A percentile compares a stretch with the other conserved stretches of the same genome.
phyloP scores from a whole-genome alignment of 2,113 vertebrate species.

The Oceanites oceanicus region DNA sequence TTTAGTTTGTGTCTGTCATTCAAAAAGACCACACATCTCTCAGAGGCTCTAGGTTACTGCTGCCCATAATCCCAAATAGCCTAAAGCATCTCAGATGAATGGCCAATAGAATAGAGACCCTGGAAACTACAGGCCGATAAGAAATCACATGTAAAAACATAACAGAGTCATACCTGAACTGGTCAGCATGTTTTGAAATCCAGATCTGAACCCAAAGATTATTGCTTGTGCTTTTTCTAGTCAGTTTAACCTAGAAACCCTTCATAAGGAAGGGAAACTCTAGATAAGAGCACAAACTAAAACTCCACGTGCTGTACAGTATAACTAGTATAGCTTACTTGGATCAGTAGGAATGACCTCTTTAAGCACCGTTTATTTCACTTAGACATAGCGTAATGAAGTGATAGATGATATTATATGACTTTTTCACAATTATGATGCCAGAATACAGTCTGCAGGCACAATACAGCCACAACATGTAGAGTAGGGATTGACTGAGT shows the following conservation, averaged over 20 bases:
- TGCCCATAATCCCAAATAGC: neutral
- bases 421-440: neutral
- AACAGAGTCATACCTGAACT: neutral
- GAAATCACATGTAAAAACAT: neutral
- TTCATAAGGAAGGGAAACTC: neutral
- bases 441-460: neutral
- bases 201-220: neutral
- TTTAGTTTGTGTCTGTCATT: neutral
- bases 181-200: neutral
- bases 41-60: neutral
- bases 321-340: neutral
- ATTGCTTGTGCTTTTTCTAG: neutral
- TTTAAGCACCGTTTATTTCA: neutral
- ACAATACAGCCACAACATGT: neutral
- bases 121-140: neutral
- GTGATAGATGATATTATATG: no score
- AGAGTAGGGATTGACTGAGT: neutral
- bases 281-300: neutral
- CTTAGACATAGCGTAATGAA: neutral
- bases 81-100: neutral
- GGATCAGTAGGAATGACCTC: neutral
- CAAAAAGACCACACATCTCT: neutral
- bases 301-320: neutral
- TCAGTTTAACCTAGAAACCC: neutral
- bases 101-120: neutral